Percentiles rank a stretch among this genome's conserved stretches.
These are phyloP conservation scores for Musca vetustissima DNA, from an alignment of 1,140 invertebrate species.

Conservation along the genomic window DNA sequence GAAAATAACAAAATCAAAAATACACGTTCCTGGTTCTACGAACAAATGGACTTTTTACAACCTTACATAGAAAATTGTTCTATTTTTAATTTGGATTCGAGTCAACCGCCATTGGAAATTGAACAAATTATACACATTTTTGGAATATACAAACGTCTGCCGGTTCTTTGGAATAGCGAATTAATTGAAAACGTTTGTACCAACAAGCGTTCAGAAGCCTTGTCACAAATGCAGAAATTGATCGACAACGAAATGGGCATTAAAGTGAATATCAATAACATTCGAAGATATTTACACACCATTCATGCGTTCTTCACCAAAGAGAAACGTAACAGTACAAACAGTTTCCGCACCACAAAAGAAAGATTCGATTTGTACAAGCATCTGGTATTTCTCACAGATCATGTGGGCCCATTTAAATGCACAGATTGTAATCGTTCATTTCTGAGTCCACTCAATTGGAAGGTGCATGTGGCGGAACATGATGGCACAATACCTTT, in stretches of 20 bases:
- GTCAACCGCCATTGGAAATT: background rate
- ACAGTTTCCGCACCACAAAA: background rate
- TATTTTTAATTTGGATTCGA: slow-evolving; percentile 1
- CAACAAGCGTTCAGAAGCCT: background rate
- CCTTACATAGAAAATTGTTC: slow-evolving; percentile 6
- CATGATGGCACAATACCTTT: slow-evolving; percentile 36
- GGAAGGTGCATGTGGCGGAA: slow-evolving; percentile 32
- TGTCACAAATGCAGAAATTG: background rate
- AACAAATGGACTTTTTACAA: background rate
- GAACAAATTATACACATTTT: background rate
- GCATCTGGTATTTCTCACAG: slow-evolving; percentile 15
- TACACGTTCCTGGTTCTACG: background rate
- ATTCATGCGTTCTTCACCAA: slow-evolving; percentile 6
- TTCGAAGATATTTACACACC: slow-evolving; percentile 3
- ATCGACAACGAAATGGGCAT: background rate
- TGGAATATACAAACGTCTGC: background rate
- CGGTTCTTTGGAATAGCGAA: background rate
- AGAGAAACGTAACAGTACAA: background rate
- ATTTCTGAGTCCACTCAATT: slow-evolving; percentile 31
- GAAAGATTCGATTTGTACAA: background rate
- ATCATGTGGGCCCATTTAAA: slow-evolving; percentile 31
- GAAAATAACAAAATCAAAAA: background rate
- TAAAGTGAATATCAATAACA: background rate
- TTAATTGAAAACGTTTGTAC: background rate
- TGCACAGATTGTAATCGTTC: slow-evolving; percentile 31